Base-by-base conservation (phyloP, 35 echinoderm and acorn worm genomes). In the Heliocidaris tuberculata region DNA sequence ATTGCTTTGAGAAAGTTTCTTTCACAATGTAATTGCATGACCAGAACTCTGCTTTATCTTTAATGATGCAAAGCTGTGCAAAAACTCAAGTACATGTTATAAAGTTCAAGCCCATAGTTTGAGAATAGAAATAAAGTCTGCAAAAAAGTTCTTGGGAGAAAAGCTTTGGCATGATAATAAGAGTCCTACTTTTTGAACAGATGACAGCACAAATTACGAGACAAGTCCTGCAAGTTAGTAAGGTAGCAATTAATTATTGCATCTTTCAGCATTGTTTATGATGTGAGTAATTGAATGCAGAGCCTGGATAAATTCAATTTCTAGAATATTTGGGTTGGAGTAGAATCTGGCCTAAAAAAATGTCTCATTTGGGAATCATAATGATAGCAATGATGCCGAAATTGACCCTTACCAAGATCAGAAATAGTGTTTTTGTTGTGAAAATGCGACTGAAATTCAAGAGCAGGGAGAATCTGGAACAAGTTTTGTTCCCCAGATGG, bases 401-500 rank as follows among this genome's bases (percentile, higher is more conserved):
- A n/a, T 78, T n/a, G 65, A 78, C 65, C 65, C 60, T n/a, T 78
- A n/a, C 65, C 27, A 42, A 4, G 65, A 27, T 78, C 27, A 78
- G 65, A n/a, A 78, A 78, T n/a, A 71, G 65, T 78, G 4, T 78
- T 78, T 24, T n/a, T 78, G 21, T 21, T n/a, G 6, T 78, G 21
- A 78, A 78, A 78, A n/a, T 78, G 65, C 4, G 7, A 78, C 65
- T 56, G 10, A 78, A 78, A 21, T n/a, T 78, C 15, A 5, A 78
- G 65, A 78, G 27, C 8, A 56, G 52, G 52, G 52, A 56, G 11
- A 56, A 78, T 78, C 27, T n/a, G 27, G 65, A 78, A n/a, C 65
- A 78, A 78, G 65, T 78, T 78, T 19, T 78, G 65, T 78, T 78
- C 65, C 61, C 65, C 65, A 78, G 65, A 78, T 78, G 65, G 65